Evolutionary conservation across 2,113 vertebrate species (phyloP).

Genomic region (Lasiurus borealis): DNA sequence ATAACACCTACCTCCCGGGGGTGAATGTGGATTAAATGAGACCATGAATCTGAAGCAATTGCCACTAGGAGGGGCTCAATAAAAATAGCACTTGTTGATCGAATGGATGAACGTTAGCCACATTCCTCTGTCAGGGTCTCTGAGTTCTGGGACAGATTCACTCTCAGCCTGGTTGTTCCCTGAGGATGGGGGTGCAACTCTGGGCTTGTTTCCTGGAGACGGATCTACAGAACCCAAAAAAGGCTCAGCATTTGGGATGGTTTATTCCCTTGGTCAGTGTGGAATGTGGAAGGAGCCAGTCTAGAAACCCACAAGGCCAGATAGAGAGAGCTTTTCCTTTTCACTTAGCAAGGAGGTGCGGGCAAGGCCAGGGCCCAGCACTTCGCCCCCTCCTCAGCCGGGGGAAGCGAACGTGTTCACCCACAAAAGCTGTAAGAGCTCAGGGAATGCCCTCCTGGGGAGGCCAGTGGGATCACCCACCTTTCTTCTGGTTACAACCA

Average conservation of each 20-base stretch:
- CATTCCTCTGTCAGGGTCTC: background rate
- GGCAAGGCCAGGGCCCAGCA: background rate
- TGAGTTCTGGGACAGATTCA: background rate
- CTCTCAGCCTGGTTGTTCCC: background rate
- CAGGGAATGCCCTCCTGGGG: background rate
- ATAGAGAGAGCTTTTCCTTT: background rate
- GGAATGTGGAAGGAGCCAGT: slow-evolving; percentile 23
- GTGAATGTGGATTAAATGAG: background rate
- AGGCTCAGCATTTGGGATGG: background rate
- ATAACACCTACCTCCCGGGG: background rate
- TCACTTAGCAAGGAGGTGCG: background rate
- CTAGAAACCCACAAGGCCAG: slow-evolving; percentile 25
- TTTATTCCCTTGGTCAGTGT: background rate
- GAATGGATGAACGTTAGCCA: background rate
- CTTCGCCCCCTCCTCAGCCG: background rate
- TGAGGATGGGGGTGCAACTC: background rate
- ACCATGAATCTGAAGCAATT: background rate
- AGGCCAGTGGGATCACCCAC: background rate
- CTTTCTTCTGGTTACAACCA: background rate
- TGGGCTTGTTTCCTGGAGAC: background rate
- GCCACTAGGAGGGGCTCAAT: background rate
- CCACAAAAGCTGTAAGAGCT: background rate
- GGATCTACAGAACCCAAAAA: background rate
- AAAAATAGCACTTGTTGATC: background rate
- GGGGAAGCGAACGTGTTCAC: background rate